A percentile compares a stretch with the other conserved stretches of the same genome.
These are phyloP conservation scores for Oreochromis spilurus DNA, from an alignment of 2,113 vertebrate species.

Conservation along the genomic window DNA sequence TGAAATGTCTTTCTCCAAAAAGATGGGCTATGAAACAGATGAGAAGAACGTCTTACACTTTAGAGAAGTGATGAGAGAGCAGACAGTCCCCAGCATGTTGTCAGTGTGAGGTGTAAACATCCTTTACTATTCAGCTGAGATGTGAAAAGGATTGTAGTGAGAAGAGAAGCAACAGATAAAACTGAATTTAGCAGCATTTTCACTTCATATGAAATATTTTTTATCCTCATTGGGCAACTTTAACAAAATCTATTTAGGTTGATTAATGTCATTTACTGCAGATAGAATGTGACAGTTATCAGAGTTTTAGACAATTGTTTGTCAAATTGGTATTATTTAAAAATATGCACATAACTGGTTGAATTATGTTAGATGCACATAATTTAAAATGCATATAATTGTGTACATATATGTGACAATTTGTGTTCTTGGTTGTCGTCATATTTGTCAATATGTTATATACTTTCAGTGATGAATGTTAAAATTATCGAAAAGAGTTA, in stretches of 20 bases:
- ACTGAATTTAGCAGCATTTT: rapidly evolving
- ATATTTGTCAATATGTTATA: too few relatives aligned
- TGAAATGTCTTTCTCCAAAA: rapidly evolving
- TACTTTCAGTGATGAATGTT: too few relatives aligned
- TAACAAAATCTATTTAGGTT: rapidly evolving
- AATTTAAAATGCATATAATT: too few relatives aligned
- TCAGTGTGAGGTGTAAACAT: rapidly evolving
- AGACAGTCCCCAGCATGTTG: not conserved
- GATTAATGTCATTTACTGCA: too few relatives aligned
- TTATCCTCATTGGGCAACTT: rapidly evolving
- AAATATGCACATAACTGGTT: too few relatives aligned
- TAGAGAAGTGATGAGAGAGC: not conserved
- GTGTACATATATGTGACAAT: too few relatives aligned
- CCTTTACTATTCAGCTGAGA: rapidly evolving
- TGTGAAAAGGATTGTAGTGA: rapidly evolving
- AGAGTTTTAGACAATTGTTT: too few relatives aligned
- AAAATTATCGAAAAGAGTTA: too few relatives aligned
- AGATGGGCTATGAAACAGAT: rapidly evolving
- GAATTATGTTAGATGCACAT: too few relatives aligned
- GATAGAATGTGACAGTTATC: too few relatives aligned
- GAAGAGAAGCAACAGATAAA: not conserved
- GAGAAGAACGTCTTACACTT: rapidly evolving
- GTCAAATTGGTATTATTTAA: too few relatives aligned
- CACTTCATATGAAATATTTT: rapidly evolving
- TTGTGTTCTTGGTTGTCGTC: too few relatives aligned